Evolutionary conservation across 2,888 invertebrate species (phyloP).

Genomic region (Lomographa bimaculata): DNA sequence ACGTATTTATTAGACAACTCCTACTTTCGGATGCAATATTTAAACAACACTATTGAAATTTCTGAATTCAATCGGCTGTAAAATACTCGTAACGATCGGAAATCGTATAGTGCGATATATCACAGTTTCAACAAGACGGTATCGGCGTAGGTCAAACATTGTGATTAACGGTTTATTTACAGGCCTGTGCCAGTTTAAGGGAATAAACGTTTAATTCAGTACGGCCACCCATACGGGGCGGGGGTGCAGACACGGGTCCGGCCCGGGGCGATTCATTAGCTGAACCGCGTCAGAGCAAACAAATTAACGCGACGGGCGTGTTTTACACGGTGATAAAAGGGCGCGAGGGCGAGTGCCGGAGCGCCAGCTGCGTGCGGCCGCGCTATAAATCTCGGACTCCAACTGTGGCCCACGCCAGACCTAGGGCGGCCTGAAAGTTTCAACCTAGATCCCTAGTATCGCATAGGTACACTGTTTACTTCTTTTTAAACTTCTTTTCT

Average conservation of each 20-base stretch:
- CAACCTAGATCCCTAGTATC: too few species aligned
- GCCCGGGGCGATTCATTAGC: conserved; percentile 80
- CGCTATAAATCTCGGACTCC: conserved; percentile 65
- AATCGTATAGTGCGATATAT: conserved; percentile 27
- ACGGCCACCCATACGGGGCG: conserved; percentile 43
- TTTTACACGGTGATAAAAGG: conserved; percentile 80
- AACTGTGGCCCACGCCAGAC: conserved; percentile 34
- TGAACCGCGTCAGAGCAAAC: conserved; percentile 79
- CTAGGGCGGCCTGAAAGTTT: conserved; percentile 3
- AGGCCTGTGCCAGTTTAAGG: conserved; percentile 67
- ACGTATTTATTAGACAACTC: conserved; percentile 65
- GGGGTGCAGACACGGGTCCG: conserved; percentile 71
- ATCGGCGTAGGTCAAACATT: conserved; percentile 46
- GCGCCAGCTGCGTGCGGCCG: conserved; percentile 72
- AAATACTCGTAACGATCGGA: too few species aligned
- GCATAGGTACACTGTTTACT: too few species aligned
- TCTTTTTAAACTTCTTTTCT: too few species aligned
- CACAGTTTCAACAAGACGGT: conserved; percentile 40
- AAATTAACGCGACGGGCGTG: conserved; percentile 79
- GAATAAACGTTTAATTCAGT: conserved; percentile 73
- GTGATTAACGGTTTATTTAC: conserved; percentile 77
- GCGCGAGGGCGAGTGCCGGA: conserved; percentile 69
- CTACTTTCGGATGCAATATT: conserved; percentile 49
- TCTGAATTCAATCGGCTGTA: too few species aligned
- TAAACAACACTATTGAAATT: conserved; percentile 15